Base-by-base conservation (phyloP, 1,140 invertebrate species). In the Zaprionus ghesquierei region DNA sequence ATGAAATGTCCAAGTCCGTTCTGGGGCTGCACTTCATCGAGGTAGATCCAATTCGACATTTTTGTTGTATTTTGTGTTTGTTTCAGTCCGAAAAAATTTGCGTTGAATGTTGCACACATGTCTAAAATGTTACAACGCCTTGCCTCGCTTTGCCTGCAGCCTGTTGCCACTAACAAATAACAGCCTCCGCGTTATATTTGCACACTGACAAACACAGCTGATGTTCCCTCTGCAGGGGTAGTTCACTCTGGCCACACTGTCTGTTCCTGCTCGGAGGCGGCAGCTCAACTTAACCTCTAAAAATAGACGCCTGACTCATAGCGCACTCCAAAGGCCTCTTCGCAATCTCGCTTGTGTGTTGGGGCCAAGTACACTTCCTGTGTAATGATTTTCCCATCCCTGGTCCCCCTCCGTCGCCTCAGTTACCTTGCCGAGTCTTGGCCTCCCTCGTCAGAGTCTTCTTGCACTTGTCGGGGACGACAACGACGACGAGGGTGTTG, bases 1-100 rank as follows among this genome's bases (percentile, higher is more conserved):
- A 78, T 75, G 85, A 90, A 81, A 91, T 91, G 90, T 89, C 90
- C 65, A 91, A 91, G 79, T 91, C 90, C 49, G 82, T 77, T 46
- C 56, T 85, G 74, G 86, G 77, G 23, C 75, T 89, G 54, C 90
- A 90, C 69, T 91, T 76, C 59, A 87, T 81, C 82, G 90, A 91
- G 90, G 90, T 91, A 91, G 90, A 91, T 85, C 72, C 77, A 71
- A 65, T 55, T 54, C 58, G 49, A 31, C 66, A 41, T 68, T 62
- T 55, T 33, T 64, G 63, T 72, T 76, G 54, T 59, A 60, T 79
- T 58, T 49, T 50, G 73, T 55, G 41, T 60, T 54, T 77, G 50
- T 60, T 81, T 29, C 33, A 38, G 10, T 77, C 49, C 27, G 9
- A 29, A 29, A 69, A 69, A 38, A 46, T 33, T 50, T n/a, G 51